These are phyloP conservation scores for Cybosia mesomella DNA, from an alignment of 2,888 invertebrate genomes.

Conservation along the genomic window DNA sequence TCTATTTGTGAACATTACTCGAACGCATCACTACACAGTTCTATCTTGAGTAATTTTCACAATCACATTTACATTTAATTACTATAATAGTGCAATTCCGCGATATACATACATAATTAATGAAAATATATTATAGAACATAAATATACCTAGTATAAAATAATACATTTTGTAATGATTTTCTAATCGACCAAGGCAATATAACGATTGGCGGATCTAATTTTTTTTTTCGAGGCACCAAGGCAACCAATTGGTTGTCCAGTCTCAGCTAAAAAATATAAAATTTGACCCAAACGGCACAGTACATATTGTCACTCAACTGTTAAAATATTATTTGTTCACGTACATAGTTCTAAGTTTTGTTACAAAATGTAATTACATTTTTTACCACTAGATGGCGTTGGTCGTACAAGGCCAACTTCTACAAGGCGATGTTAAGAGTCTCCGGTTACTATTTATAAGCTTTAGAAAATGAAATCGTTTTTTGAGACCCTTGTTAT, in stretches of 20 bases:
- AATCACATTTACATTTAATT: constrained; percentile 59
- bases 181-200: constrained; percentile 61
- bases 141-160: constrained; percentile 43
- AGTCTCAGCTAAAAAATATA: constrained; percentile 31
- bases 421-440: no score
- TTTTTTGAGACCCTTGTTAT: no score
- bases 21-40: constrained; percentile 5
- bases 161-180: constrained; percentile 51
- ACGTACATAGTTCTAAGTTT: no score
- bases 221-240: constrained; percentile 66
- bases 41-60: constrained; percentile 55
- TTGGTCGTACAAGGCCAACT: no score
- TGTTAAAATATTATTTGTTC: constrained; percentile 39
- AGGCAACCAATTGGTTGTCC: constrained; percentile 54
- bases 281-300: constrained; percentile 31
- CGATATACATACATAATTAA: constrained; percentile 51
- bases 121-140: constrained; percentile 63
- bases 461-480: no score
- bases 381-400: no score
- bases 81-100: constrained; percentile 63
- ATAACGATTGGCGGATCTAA: constrained; percentile 51
- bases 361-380: no score
- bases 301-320: constrained; percentile 51
- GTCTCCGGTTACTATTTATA: no score
- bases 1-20: constrained; percentile 55